Conservation (phyloP, 2,797 vertebrate species). For the Sardinella longiceps region DNA sequence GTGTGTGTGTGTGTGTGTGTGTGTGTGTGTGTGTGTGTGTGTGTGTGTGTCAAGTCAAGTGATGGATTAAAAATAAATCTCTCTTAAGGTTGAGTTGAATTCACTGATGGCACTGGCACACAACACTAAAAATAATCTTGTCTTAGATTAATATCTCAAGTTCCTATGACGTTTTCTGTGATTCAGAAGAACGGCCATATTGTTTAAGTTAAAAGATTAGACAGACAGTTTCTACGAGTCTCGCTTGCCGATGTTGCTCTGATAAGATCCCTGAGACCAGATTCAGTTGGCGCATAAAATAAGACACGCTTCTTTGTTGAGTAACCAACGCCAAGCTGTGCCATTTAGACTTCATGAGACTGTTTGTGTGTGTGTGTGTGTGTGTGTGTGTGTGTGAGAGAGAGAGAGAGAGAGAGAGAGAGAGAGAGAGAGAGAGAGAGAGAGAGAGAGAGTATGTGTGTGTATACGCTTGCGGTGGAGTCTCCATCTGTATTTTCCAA, state of each 20-base stretch:
- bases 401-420: not conserved
- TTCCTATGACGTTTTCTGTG: not conserved
- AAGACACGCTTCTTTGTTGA: not conserved
- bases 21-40: too few relatives aligned
- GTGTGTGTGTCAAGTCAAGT: not conserved
- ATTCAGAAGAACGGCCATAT: not conserved
- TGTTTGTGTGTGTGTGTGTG: not conserved
- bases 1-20: too few relatives aligned
- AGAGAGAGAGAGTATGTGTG: not conserved
- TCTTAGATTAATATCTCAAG: not conserved
- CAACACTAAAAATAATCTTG: slow-evolving; percentile 4
- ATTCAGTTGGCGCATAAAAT: not conserved
- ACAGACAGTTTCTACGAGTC: not conserved
- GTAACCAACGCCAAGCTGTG: not conserved
- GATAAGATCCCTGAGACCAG: not conserved
- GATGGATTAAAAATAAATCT: slow-evolving; percentile 3
- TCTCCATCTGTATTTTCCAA: slow-evolving; percentile 10
- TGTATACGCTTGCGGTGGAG: not conserved
- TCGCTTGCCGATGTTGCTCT: not conserved
- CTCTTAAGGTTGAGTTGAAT: slow-evolving; percentile 4
- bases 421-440: not conserved
- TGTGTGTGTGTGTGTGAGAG: not conserved
- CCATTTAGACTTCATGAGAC: not conserved
- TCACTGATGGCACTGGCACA: not conserved
- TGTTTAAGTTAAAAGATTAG: slow-evolving; percentile 20